Evolutionary conservation across 2,888 invertebrate species (phyloP), one percentile per base, ranked within the genome.

Genomic region (Thyatira batis): DNA sequence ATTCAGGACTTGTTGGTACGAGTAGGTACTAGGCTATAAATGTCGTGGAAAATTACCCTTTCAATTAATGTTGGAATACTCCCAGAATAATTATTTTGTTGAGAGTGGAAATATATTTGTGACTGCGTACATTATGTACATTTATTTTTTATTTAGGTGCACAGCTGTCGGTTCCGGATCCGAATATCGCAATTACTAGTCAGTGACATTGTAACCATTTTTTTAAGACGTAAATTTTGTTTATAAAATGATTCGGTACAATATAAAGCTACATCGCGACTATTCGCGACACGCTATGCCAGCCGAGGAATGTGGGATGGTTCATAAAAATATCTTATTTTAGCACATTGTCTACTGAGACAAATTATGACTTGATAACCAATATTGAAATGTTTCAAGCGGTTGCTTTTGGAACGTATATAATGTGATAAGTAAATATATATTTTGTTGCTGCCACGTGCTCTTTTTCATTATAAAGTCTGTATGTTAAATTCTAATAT

Each of bases 41-140:
- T 49, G 50, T 58, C 45, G 51, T 59, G 70, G 67, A 57, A 66
- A 69, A 71, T 72, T 69, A 69, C 62, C 51, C 23, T 49, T 20
- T 57, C 57, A 57, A 68, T 69, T 65, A 66, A 58, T 64, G 54
- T 53, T 63, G 45, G 56, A 65, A 56, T 58, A 61, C 53, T 17
- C 5, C 8, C 25, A 25, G 17, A 13, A 11, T 27, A 46, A 27
- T 17, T 27, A 56, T 60, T 67, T 65, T 53, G 54, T 50, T 60
- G 57, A 65, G 63, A 73, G 74, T 77, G 68, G 63, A 67, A 67
- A 73, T 65, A 6, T 66, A 76, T 70, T 65, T 61, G 51, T 55
- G 56, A 58, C 52, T 55, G 55, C 58, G 50, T 56, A 51, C 50
- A 58, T n/a, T n/a, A n/a, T n/a, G n/a, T n/a, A n/a, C n/a, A 48